Evolutionary conservation across 2,113 vertebrate species (phyloP), one percentile per base, ranked within the genome.

Genomic region (Dromas ardeola): DNA sequence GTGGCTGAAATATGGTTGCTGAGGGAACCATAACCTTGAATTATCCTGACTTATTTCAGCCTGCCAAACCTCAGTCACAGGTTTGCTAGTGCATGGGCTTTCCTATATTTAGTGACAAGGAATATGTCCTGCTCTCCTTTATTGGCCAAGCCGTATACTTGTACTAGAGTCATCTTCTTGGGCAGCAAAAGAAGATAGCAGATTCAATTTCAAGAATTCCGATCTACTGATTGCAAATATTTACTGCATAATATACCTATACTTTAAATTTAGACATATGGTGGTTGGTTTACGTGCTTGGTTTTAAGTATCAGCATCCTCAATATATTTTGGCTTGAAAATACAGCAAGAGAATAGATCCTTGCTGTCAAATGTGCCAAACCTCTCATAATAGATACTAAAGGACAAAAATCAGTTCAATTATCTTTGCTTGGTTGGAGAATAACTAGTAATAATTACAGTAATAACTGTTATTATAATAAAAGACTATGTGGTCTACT

Each of bases 1-100:
- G 49, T 30, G 10, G 71, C 93, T 93, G 81, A 94, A 92, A 85
- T 90, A 73, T 1, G 85, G 66, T 61, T 93, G 61, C 81, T 95
- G 94, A 85, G 78, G 81, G 81, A 95, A 89, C 58, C 70, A 66
- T 82, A 96, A 80, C 77, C 73, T 94, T 87, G 77, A 95, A 95
- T 95, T 95, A 94, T 89, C 61, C 88, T 82, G 72, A 47, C 38
- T 88, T 84, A 63, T 74, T 84, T 86, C 63, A 93, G 47, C 40
- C 26, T 61, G 69, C 70, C 88, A 92, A 56, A 59, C 43, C 70
- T 58, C 47, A 85, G 66, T 72, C 69, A 79, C 69, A 76, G 40
- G 40, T 52, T 43, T 86, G 34, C 56, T 56, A 52, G 25, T 34
- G 36, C 34, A 45, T 32, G 30, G 52, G 13, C 17, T 86, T 92